Evolutionary conservation across 2,888 invertebrate species (phyloP), one percentile per base, ranked within the genome.

Genomic region (Pelosia muscerda): DNA sequence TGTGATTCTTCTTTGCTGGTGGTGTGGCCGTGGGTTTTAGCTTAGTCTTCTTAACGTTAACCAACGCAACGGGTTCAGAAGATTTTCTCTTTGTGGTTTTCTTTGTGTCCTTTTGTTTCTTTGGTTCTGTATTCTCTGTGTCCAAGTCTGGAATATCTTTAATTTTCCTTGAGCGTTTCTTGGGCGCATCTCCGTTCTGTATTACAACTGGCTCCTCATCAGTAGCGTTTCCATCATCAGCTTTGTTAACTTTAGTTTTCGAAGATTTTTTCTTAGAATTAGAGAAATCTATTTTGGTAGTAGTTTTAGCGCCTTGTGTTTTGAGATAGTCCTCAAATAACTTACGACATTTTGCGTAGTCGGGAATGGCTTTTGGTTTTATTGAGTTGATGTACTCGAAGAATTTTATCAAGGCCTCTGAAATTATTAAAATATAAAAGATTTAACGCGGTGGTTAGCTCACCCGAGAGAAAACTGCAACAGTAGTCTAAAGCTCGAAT

Each of bases 291-390:
- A 98, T 88, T 75, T 96, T 96, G 56, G 96, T 96, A 57, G 86
- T 94, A 63, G 95, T 90, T 0, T 95, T 86, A 55, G 96, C 95
- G 11, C 96, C 96, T 63, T 96, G 88, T 25, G 94, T 90, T 83
- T 97, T 96, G 0, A 98, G 89, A 19, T 96, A 97, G 57, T 90
- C 90, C 28, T 93, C 89, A 74, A 98, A 96, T 22, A 97, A 91
- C 72, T 96, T 95, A 22, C 96, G 95, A 74, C 97, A 96, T 86
- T 97, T 96, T 0, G 95, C 92, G 86, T 98, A 98, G 86, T 98
- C 96, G 0, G 98, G 98, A 19, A 89, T 90, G 23, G 97, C 96
- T 81, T 97, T 96, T 78, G 97, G 97, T 74, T 96, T 95, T 81
- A 98, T 78, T 54, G 95, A 95, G 61, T 95, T 94, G 5, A 98